Conservation (phyloP, 2,113 vertebrate genomes). For the Pterocles burchelli region DNA sequence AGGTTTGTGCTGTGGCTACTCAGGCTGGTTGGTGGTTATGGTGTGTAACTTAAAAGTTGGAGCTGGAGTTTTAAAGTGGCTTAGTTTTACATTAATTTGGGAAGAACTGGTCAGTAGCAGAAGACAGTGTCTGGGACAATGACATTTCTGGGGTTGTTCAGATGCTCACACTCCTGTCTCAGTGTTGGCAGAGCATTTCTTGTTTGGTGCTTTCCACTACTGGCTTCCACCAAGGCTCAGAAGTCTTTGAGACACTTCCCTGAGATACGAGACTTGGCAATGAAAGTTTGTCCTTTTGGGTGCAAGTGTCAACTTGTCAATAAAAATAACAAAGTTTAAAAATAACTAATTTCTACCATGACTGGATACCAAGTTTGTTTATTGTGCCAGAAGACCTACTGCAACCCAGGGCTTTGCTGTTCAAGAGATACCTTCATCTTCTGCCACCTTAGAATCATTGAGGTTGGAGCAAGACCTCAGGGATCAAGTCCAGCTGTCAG, state of each 20-base stretch:
- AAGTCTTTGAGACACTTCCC: background rate
- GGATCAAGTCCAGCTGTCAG: no score
- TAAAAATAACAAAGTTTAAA: background rate
- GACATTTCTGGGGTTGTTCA: background rate
- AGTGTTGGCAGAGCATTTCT: background rate
- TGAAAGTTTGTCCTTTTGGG: background rate
- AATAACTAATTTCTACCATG: fast-evolving
- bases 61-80: background rate
- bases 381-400: background rate
- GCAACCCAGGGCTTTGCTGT: fast-evolving
- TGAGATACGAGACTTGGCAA: no score
- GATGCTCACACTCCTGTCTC: fast-evolving
- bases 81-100: fast-evolving
- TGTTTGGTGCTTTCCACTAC: background rate
- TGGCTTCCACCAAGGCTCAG: background rate
- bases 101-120: background rate
- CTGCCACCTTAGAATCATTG: background rate
- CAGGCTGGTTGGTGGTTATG: no score
- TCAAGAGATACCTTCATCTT: background rate
- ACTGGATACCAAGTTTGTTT: background rate
- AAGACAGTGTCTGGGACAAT: background rate
- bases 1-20: fast-evolving
- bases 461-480: no score
- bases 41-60: background rate
- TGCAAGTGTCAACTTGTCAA: background rate